Evolutionary conservation across 2,888 invertebrate genomes (phyloP), one percentile per base, ranked within the genome.

Genomic region (Ptilodon capucinus): DNA sequence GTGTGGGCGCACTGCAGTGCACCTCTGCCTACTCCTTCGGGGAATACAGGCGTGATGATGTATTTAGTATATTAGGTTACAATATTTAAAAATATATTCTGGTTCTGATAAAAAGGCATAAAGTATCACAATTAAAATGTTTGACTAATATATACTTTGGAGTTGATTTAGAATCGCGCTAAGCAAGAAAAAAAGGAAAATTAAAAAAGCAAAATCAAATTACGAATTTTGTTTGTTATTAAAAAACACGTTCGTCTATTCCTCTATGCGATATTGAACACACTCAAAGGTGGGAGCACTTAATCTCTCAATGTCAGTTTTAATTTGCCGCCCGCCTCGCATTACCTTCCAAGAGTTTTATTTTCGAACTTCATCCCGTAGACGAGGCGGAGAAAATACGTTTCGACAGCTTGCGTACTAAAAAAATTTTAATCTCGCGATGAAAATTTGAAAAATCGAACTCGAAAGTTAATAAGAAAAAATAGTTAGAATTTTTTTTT

Each of bases 281-380:
- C 76, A 79, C 76, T 77, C 77, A 69, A 79, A 40, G 77, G 74
- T 71, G 64, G 66, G 59, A 68, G 75, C 79, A 81, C 86, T 84
- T 90, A 89, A 91, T 91, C 85, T 88, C 86, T 91, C 90, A 90
- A 84, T 86, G 90, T 91, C 90, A 81, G 84, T 79, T 81, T 87
- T 90, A 89, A 91, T 91, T 91, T 91, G 82, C 77, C 74, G 72
- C 76, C 68, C 72, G 86, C 81, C 78, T 91, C 90, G 81, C 77
- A 84, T 90, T 91, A 88, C 89, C 78, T 85, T 81, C 80, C 74
- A 74, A 79, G 84, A 79, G 81, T 86, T 87, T 87, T 90, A 85
- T 89, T 89, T 88, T 83, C 68, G 79, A 79, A 80, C 71, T 73
- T 65, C 64, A 71, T 71, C 71, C 69, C 71, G 76, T 75, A 74